Conservation (phyloP, 2,888 invertebrate genomes). For the Abscondita cerata region DNA sequence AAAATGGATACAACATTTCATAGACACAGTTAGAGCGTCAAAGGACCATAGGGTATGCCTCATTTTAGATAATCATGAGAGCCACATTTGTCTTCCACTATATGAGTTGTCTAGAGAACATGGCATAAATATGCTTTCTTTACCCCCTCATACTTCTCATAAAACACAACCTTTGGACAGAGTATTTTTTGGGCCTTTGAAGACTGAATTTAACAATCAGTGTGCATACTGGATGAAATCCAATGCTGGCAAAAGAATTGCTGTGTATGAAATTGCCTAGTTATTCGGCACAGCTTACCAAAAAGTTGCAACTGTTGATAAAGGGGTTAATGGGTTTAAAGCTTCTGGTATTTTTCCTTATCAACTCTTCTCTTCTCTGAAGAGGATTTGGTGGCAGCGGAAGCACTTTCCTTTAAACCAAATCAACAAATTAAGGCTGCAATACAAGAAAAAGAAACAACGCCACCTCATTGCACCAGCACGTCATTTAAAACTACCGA, state of each 20-base stretch:
- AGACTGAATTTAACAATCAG: neutral
- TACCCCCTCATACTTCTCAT: neutral
- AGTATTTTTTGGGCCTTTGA: neutral
- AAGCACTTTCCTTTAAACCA: neutral
- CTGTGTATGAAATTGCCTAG: neutral
- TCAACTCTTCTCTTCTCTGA: neutral
- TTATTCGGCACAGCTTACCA: neutral
- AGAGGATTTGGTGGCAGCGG: neutral
- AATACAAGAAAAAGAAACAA: too few species aligned
- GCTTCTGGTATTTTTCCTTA: neutral
- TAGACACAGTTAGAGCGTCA: neutral
- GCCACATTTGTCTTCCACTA: neutral
- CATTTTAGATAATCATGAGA: neutral
- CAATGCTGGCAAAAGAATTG: neutral
- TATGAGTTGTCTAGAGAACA: neutral
- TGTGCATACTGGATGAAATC: constrained; percentile 1
- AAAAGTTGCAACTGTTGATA: neutral
- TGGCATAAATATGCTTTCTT: neutral
- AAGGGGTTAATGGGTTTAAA: neutral
- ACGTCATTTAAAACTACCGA: neutral
- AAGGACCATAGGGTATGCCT: neutral
- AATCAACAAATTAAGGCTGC: neutral
- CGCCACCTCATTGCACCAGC: neutral
- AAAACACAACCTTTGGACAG: neutral
- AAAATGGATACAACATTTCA: neutral